Conservation (phyloP, 1,140 invertebrate genomes). For the Plutomurus gul region DNA sequence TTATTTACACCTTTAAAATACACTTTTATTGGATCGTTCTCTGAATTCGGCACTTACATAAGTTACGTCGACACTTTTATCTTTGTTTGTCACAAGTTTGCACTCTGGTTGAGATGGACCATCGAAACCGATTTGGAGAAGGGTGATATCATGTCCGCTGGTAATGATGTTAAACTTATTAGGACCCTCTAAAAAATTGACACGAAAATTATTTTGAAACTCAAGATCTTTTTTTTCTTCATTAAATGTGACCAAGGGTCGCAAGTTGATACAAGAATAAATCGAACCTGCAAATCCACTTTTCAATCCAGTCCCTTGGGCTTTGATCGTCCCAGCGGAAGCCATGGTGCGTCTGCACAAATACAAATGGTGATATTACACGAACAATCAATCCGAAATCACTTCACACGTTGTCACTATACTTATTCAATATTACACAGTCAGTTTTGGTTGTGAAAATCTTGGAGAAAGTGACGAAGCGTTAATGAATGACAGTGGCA, state of each 20-base stretch:
- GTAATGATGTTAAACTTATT: slow-evolving; percentile 48
- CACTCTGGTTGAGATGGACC: slow-evolving; percentile 49
- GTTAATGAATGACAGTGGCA: neutral
- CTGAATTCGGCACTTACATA: no score
- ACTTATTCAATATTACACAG: neutral
- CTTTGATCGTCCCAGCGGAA: slow-evolving; percentile 38
- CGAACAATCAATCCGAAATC: neutral
- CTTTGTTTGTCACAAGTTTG: slow-evolving; percentile 44
- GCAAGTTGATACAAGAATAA: neutral
- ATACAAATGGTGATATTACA: neutral
- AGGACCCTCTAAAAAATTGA: slow-evolving; percentile 38
- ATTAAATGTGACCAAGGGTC: no score
- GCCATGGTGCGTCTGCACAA: slow-evolving; percentile 4
- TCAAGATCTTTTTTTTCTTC: no score
- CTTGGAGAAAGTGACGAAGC: neutral
- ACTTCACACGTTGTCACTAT: slow-evolving; percentile 3
- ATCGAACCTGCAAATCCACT: slow-evolving; percentile 45
- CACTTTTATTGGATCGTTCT: slow-evolving; percentile 45
- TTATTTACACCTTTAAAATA: slow-evolving; percentile 2
- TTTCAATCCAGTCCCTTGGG: slow-evolving; percentile 34
- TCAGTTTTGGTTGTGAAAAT: slow-evolving; percentile 12
- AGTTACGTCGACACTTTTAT: slow-evolving; percentile 43
- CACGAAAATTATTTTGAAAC: neutral
- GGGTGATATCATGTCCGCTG: slow-evolving; percentile 42
- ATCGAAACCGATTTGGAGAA: slow-evolving; percentile 35